These are phyloP conservation scores for Pseudomyrmex gracilis DNA, from an alignment of 1,140 invertebrate genomes.

Conservation along the genomic window DNA sequence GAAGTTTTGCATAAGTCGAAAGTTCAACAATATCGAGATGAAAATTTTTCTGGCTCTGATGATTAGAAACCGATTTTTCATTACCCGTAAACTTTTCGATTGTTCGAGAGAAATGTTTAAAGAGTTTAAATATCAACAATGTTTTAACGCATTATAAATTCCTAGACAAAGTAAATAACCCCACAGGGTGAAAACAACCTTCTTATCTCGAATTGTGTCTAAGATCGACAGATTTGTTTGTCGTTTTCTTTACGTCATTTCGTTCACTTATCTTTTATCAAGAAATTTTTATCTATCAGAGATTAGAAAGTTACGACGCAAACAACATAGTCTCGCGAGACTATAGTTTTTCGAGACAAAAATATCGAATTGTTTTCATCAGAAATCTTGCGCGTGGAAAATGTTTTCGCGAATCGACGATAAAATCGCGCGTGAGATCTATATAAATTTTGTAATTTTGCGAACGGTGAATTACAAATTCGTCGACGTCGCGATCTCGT, in stretches of 20 bases:
- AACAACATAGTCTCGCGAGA: not conserved
- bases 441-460: constrained; percentile 31
- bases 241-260: not conserved
- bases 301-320: constrained; percentile 15
- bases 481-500: constrained; percentile 32
- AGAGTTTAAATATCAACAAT: not conserved
- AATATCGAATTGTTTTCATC: not conserved
- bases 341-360: not conserved
- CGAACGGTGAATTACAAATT: constrained; percentile 19
- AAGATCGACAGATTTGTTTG: not conserved
- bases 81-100: not conserved
- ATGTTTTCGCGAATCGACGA: not conserved
- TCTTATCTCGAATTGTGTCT: no score
- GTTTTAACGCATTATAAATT: constrained; percentile 16
- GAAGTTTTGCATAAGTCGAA: not conserved
- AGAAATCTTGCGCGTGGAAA: not conserved
- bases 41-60: not conserved
- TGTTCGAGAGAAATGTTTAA: not conserved
- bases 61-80: constrained; percentile 16
- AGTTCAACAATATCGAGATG: not conserved
- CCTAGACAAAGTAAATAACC: not conserved
- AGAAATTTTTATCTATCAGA: constrained; percentile 9
- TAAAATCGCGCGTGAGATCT: not conserved
- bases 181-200: not conserved
- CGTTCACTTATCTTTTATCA: not conserved